Conservation (phyloP, 2,113 vertebrate genomes). For the Genyomyrus donnyi region DNA sequence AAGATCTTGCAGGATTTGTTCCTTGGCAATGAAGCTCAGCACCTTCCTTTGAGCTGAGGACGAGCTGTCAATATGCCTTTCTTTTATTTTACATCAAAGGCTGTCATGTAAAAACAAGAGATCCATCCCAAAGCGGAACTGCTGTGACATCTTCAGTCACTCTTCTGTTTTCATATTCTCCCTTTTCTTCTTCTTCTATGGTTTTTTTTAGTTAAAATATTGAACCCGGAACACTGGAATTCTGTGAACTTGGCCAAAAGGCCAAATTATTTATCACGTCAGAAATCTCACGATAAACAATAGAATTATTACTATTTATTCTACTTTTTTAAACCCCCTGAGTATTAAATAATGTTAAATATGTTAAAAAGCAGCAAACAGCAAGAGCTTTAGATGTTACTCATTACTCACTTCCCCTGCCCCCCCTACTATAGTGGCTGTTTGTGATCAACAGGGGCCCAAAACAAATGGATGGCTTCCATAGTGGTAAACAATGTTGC, state of each 20-base stretch:
- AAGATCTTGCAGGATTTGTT: background rate
- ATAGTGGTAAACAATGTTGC: background rate
- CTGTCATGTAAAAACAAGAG: background rate
- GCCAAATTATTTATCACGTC: background rate
- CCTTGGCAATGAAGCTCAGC: background rate
- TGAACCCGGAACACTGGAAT: background rate
- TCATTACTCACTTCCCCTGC: background rate
- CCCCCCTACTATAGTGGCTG: too few species aligned
- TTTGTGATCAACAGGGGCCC: too few species aligned
- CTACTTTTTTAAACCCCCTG: background rate
- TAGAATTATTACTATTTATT: background rate
- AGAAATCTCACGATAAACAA: background rate
- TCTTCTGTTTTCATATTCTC: background rate
- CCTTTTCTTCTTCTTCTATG: background rate
- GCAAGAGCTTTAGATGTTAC: background rate
- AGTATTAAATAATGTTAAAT: background rate
- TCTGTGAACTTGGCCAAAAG: background rate
- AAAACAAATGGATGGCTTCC: background rate
- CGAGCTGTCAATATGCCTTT: background rate
- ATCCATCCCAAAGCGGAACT: background rate
- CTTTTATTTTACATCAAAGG: background rate
- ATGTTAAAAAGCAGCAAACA: background rate
- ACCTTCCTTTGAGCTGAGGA: background rate
- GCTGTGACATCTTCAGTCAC: background rate
- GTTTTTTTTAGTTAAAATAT: background rate